A percentile compares a stretch with the other conserved stretches of the same genome.
phyloP scores from a whole-genome alignment of 2,797 vertebrate species.

The Chromis chromis region DNA sequence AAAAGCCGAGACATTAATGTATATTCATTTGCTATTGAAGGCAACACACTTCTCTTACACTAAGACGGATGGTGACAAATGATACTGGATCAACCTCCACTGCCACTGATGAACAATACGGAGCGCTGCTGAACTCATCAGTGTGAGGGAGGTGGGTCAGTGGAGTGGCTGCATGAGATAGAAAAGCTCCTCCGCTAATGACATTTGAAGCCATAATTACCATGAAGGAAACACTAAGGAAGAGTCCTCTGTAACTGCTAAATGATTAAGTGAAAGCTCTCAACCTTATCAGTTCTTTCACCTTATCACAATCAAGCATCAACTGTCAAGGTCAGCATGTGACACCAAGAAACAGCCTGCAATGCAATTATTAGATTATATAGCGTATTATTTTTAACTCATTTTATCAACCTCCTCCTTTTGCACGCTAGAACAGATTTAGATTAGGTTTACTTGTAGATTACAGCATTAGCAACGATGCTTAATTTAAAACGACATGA shows the following conservation, averaged over 20 bases:
- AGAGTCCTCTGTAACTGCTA: slow-evolving; percentile 31
- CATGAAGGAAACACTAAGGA: slow-evolving; percentile 31
- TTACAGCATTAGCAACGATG: slow-evolving; percentile 1
- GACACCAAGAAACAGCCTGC: not conserved
- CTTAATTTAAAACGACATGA: slow-evolving; percentile 17
- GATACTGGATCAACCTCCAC: slow-evolving; percentile 45
- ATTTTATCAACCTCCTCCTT: slow-evolving; percentile 16
- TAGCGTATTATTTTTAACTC: not conserved
- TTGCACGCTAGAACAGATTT: not conserved
- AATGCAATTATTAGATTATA: not conserved
- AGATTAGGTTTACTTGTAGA: slow-evolving; percentile 7
- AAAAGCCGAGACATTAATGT: slow-evolving; percentile 25
- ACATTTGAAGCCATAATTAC: slow-evolving; percentile 51
- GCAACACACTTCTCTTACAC: slow-evolving; percentile 18
- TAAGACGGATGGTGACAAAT: slow-evolving; percentile 51
- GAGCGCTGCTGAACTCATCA: slow-evolving; percentile 39
- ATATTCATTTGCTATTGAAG: slow-evolving; percentile 23
- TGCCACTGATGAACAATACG: slow-evolving; percentile 34
- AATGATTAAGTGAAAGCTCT: slow-evolving; percentile 52
- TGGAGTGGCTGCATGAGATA: slow-evolving; percentile 24
- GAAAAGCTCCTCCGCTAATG: slow-evolving; percentile 40
- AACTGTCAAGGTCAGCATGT: slow-evolving; percentile 50
- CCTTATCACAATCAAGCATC: slow-evolving; percentile 46
- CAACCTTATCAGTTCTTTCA: slow-evolving; percentile 37
- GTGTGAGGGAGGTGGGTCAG: slow-evolving; percentile 37